Percentiles rank a stretch among this genome's conserved stretches.
Evolutionary conservation across 2,888 invertebrate genomes (phyloP).

Genomic region (Rhaphigaster nebulosa): DNA sequence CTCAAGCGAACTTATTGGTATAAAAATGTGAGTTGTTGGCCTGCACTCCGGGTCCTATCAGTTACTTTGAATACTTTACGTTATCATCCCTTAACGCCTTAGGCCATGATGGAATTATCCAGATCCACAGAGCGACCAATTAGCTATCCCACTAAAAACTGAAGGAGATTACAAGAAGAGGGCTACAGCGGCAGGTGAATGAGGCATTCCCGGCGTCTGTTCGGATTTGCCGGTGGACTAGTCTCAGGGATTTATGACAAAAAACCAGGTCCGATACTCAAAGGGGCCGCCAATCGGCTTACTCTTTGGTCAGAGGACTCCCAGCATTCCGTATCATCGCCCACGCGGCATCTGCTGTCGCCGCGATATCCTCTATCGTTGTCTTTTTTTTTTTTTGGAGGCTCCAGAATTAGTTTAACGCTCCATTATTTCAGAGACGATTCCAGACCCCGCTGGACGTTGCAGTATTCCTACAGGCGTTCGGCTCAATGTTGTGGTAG

Average conservation of each 20-base stretch:
- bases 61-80: no score
- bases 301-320: slow-evolving; percentile 28
- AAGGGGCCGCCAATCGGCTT: slow-evolving; percentile 47
- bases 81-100: background rate
- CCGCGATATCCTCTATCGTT: background rate
- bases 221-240: slow-evolving; percentile 43
- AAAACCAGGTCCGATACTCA: slow-evolving; percentile 49
- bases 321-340: slow-evolving; percentile 47
- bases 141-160: background rate
- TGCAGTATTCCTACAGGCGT: background rate
- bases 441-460: background rate
- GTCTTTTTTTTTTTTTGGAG: background rate
- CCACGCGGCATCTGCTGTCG: slow-evolving; percentile 41
- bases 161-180: background rate
- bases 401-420: slow-evolving; percentile 41
- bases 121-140: background rate
- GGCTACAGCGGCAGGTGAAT: background rate
- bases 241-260: slow-evolving; percentile 44
- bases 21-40: background rate
- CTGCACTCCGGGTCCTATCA: background rate
- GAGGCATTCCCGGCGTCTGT: slow-evolving; percentile 47
- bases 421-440: background rate
- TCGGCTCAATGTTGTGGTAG: background rate
- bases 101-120: background rate
- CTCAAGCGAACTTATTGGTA: background rate